Base-by-base conservation (phyloP, 1,140 invertebrate species). In the Zophobas atratus region DNA sequence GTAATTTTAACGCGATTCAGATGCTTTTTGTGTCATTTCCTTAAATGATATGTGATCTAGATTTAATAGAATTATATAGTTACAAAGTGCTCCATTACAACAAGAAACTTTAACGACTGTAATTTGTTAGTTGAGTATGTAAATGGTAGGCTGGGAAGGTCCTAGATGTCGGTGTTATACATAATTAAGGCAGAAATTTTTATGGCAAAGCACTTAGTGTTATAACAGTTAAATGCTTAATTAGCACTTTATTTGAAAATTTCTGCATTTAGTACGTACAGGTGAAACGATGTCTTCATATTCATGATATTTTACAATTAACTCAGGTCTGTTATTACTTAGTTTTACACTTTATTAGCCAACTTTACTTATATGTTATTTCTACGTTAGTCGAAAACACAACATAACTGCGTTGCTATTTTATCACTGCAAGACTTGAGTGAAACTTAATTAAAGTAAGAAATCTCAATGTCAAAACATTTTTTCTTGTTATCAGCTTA, bases 1-100 rank as follows among this genome's bases (percentile, higher is more conserved):
- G 43, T 67, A 67, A 67, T 67, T 67, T 43, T 67, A 43, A 67
- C 60, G 43, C 60, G 60, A 67, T 67, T n/a, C n/a, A 39, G 60
- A 67, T 36, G 38, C 38, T 67, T 67, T 67, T 67, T 67, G 38
- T 67, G 60, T 8, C 60, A 5, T 67, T 67, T 67, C 60, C 60
- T 67, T 67, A 67, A 67, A 67, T 67, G 60, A 67, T 67, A 67
- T 67, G 60, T 67, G 60, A 67, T 67, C 60, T 67, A 67, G 60
- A 67, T 67, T 67, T 67, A 67, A 67, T 67, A 39, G 60, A 67
- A 67, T 67, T 67, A 46, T 46, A 67, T 67, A 38, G 34, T 67
- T 67, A 67, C 60, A 67, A 67, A 67, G 60, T 43, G 35, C 60
- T 67, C 20, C 36, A n/a, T 67, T 32, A n/a, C 36, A 20, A 67